A percentile compares a stretch with the other conserved stretches of the same genome.
phyloP scores from a whole-genome alignment of 37 sponge, comb jelly and placozoan genomes.

The Corticium candelabrum region DNA sequence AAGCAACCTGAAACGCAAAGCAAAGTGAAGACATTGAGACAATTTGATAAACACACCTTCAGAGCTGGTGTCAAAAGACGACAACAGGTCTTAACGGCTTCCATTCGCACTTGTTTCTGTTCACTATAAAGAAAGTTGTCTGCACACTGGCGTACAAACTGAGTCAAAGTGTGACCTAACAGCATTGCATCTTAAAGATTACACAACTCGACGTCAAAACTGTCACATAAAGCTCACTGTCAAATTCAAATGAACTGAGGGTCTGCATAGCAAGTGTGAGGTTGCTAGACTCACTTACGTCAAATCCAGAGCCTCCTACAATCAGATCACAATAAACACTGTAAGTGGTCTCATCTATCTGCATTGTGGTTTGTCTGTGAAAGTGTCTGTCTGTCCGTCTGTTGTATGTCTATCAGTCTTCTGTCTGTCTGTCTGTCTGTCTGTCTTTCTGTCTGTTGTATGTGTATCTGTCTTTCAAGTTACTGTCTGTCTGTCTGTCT shows the following conservation, averaged over 20 bases:
- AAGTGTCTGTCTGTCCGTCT: no score
- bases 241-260: conserved; percentile 70
- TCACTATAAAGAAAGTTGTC: conserved; percentile 53
- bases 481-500: no score
- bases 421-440: no score
- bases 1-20: not conserved
- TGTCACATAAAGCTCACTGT: conserved; percentile 18
- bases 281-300: conserved; percentile 40
- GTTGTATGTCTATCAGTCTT: no score
- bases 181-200: not conserved
- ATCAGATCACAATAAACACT: no score
- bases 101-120: conserved; percentile 47
- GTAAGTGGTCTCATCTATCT: no score
- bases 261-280: conserved; percentile 67
- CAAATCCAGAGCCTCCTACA: no score
- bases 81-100: conserved; percentile 75
- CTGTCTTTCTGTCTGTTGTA: no score
- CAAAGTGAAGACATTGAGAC: no score
- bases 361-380: no score
- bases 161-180: conserved; percentile 48
- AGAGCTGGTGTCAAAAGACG: conserved; percentile 63
- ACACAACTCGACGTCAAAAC: not conserved
- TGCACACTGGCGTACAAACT: conserved; percentile 73
- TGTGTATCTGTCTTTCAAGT: no score
- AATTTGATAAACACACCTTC: conserved; percentile 15